A percentile compares a stretch with the other conserved stretches of the same genome.
These are phyloP conservation scores for Calliphora vomitoria DNA, from an alignment of 2,888 invertebrate species.

Conservation along the genomic window DNA sequence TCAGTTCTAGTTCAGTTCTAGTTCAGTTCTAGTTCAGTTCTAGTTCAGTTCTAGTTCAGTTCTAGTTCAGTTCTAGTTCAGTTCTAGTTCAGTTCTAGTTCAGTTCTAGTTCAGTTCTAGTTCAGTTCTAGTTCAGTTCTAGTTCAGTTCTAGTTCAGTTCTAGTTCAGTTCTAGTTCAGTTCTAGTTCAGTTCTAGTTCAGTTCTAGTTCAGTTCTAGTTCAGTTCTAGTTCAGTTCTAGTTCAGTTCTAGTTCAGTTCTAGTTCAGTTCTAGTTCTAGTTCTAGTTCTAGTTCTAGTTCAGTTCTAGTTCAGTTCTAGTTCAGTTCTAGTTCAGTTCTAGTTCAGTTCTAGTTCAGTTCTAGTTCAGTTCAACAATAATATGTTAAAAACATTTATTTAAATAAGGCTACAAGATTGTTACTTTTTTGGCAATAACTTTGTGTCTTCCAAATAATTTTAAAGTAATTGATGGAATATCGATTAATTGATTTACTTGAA, in stretches of 20 bases:
- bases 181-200: slow-evolving; percentile 1
- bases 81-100: neutral
- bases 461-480: no score
- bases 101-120: slow-evolving; percentile 1
- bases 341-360: slow-evolving; percentile 1
- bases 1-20: slow-evolving; percentile 1
- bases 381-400: no score
- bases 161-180: slow-evolving; percentile 1
- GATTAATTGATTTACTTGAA: no score
- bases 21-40: neutral
- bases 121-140: neutral
- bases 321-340: slow-evolving; percentile 1
- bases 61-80: no score
- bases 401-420: no score
- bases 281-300: slow-evolving; percentile 1
- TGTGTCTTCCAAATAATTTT: no score
- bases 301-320: slow-evolving; percentile 1
- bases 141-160: slow-evolving; percentile 1
- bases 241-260: slow-evolving; percentile 1
- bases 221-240: slow-evolving; percentile 1
- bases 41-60: neutral
- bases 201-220: slow-evolving; percentile 1
- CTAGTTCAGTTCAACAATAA: neutral
- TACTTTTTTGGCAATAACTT: no score
- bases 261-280: slow-evolving; percentile 1